A percentile compares a stretch with the other conserved stretches of the same genome.
These are phyloP conservation scores for Rambutsinella grinnellia DNA, from an alignment of 2,888 invertebrate species.

Conservation along the genomic window DNA sequence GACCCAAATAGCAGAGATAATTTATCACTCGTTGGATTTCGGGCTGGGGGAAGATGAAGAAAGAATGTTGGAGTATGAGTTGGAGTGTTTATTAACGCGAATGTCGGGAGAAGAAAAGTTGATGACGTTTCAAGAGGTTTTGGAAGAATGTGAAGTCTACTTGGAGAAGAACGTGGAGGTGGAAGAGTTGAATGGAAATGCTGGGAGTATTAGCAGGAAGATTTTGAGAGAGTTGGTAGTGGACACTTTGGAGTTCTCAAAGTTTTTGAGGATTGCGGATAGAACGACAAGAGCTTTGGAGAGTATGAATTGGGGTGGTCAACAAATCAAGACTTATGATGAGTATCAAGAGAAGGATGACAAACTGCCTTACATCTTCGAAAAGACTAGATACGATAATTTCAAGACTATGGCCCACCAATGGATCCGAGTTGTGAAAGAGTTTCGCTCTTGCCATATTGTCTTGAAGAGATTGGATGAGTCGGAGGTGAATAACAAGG, in stretches of 20 bases:
- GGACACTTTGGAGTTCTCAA: conserved; percentile 25
- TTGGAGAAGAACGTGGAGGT: neutral
- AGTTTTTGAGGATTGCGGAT: conserved; percentile 20
- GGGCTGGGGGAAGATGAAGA: conserved; percentile 39
- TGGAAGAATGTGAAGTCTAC: neutral
- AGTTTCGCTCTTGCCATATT: conserved; percentile 21
- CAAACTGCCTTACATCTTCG: neutral
- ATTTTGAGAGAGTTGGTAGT: conserved; percentile 1
- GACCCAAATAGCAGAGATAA: conserved; percentile 11
- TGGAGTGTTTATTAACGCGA: conserved; percentile 11
- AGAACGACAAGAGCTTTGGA: conserved; percentile 5
- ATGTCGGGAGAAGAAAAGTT: conserved; percentile 15
- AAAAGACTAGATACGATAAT: neutral
- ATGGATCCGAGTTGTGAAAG: conserved; percentile 31
- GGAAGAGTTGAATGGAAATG: no score
- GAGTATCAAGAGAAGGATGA: neutral
- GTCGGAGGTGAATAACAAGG: neutral
- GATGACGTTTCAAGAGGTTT: neutral
- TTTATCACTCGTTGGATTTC: conserved; percentile 35
- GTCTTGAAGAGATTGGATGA: conserved; percentile 3
- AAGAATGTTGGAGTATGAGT: conserved; percentile 13
- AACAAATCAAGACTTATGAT: neutral
- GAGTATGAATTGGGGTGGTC: neutral
- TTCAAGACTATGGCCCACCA: conserved; percentile 13
- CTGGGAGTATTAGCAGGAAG: conserved; percentile 14